A percentile compares a stretch with the other conserved stretches of the same genome.
phyloP scores from a whole-genome alignment of 2,888 invertebrate species.

The Ischnura elegans region DNA sequence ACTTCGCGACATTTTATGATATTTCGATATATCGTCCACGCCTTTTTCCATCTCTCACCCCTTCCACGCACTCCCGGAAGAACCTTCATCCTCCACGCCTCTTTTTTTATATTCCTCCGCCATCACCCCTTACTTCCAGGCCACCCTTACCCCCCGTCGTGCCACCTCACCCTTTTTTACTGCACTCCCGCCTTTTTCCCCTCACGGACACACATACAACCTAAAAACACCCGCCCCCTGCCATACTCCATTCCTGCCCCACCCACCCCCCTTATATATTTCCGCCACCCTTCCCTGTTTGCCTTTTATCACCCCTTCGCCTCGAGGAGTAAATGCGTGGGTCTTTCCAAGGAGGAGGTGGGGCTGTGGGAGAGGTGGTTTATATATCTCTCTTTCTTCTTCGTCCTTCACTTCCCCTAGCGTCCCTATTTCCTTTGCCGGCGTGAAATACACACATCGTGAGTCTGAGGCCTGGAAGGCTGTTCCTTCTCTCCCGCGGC shows the following conservation, averaged over 20 bases:
- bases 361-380: background rate
- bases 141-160: conserved; percentile 44
- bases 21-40: too few species aligned
- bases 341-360: background rate
- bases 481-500: background rate
- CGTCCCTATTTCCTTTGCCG: background rate
- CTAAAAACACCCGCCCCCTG: background rate
- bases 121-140: background rate
- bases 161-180: conserved; percentile 68
- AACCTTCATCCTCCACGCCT: conserved; percentile 68
- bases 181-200: conserved; percentile 64
- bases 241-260: background rate
- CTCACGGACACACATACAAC: background rate
- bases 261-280: background rate
- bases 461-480: background rate
- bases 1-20: too few species aligned
- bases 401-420: background rate
- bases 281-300: background rate
- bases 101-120: conserved; percentile 44
- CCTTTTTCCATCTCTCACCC: conserved; percentile 36
- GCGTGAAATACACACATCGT: conserved; percentile 23
- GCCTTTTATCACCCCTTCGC: conserved; percentile 44
- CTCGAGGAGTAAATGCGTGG: conserved; percentile 39
- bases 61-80: background rate
- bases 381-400: background rate